Evolutionary conservation across 2,888 invertebrate species (phyloP).

Genomic region (Brachynemurus nebulosus): DNA sequence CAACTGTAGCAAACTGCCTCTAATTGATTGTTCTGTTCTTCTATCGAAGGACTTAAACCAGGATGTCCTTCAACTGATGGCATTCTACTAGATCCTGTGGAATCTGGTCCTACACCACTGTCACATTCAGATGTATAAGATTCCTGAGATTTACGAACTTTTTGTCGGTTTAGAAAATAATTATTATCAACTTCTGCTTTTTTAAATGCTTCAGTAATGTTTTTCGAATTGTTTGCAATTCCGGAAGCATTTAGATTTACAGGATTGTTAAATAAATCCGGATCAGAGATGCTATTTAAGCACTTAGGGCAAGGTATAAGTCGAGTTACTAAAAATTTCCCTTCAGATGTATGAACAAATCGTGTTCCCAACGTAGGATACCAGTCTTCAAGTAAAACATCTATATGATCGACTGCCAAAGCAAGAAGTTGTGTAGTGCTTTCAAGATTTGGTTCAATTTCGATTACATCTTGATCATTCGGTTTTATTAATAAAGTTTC

Average conservation of each 20-base stretch:
- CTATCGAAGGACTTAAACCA: slow-evolving; percentile 29
- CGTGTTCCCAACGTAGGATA: slow-evolving; percentile 92
- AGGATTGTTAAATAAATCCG: slow-evolving; percentile 24
- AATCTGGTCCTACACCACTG: slow-evolving; percentile 77
- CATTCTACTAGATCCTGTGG: slow-evolving; percentile 62
- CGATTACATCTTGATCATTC: slow-evolving; percentile 33
- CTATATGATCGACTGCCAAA: slow-evolving; percentile 87
- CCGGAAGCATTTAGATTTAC: background rate
- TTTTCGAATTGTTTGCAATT: slow-evolving; percentile 14
- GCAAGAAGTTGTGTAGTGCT: slow-evolving; percentile 72
- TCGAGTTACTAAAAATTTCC: slow-evolving; percentile 85
- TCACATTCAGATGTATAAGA: slow-evolving; percentile 72
- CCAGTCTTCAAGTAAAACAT: slow-evolving; percentile 95
- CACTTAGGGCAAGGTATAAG: slow-evolving; percentile 88
- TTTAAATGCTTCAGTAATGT: slow-evolving; percentile 26
- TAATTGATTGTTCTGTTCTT: slow-evolving; percentile 18
- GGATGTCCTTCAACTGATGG: slow-evolving; percentile 72
- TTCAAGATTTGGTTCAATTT: slow-evolving; percentile 66
- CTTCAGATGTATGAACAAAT: slow-evolving; percentile 95
- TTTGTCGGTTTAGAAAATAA: slow-evolving; percentile 14
- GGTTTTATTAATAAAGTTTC: slow-evolving; percentile 44
- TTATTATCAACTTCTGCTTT: slow-evolving; percentile 23
- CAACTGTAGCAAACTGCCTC: slow-evolving; percentile 49
- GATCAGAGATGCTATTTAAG: slow-evolving; percentile 36
- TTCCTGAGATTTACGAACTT: slow-evolving; percentile 44